A percentile compares a stretch with the other conserved stretches of the same genome.
phyloP scores from a whole-genome alignment of 2,888 invertebrate genomes.

The Himalopsyche japonica region DNA sequence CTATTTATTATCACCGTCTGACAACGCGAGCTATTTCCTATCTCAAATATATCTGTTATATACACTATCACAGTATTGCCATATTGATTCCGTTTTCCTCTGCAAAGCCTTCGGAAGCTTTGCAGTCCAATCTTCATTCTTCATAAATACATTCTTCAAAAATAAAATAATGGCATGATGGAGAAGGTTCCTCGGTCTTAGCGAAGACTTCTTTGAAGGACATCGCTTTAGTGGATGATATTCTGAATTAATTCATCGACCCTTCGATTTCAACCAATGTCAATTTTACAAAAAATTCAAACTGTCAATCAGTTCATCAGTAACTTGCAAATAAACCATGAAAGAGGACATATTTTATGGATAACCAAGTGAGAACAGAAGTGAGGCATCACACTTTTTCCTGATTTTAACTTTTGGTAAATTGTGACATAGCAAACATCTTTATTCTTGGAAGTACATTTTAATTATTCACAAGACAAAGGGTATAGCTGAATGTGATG shows the following conservation, averaged over 20 bases:
- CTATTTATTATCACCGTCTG: conserved; percentile 12
- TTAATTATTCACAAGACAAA: neutral
- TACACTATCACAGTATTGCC: conserved; percentile 41
- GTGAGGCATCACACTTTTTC: no score
- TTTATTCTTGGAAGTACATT: no score
- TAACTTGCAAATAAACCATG: no score
- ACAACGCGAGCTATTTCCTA: conserved; percentile 16
- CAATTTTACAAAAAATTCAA: no score
- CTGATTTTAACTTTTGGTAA: no score
- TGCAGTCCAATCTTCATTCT: neutral
- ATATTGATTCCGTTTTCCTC: conserved; percentile 16
- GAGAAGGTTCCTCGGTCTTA: neutral
- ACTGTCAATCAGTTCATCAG: no score
- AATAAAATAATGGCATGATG: conserved; percentile 5
- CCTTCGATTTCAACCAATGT: neutral
- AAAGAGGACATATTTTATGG: no score
- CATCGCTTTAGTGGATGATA: neutral
- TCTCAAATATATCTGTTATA: conserved; percentile 37
- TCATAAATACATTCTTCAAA: neutral
- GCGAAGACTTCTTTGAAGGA: neutral
- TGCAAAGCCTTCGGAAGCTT: neutral
- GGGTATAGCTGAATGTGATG: neutral
- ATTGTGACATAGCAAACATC: no score
- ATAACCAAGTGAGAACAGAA: no score
- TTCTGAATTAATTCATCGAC: neutral